Percentiles rank a stretch among this genome's conserved stretches.
phyloP scores from a whole-genome alignment of 2,113 vertebrate species.

The Rousettus leschenaultii region DNA sequence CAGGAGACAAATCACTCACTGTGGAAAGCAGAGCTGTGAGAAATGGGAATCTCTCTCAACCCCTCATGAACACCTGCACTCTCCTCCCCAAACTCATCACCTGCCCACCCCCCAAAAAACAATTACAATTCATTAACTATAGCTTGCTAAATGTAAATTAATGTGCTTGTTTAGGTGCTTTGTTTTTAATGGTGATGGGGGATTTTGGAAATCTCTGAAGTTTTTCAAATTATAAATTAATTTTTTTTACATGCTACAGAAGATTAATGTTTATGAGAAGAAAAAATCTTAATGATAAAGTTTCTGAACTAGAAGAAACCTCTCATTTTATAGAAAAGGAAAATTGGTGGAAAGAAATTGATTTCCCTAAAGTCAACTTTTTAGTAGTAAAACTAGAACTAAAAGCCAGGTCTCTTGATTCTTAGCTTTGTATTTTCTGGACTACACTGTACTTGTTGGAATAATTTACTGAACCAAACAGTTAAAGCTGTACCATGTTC shows the following conservation, averaged over 20 bases:
- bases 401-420: neutral
- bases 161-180: neutral
- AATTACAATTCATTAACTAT: neutral
- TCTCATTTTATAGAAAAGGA: neutral
- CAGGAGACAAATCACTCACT: neutral
- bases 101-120: neutral
- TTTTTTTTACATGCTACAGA: neutral
- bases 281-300: neutral
- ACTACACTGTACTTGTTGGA: neutral
- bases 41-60: neutral
- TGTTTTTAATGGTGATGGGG: neutral
- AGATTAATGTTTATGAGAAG: neutral
- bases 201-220: neutral
- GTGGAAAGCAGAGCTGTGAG: neutral
- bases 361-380: neutral
- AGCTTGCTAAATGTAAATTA: neutral
- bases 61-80: neutral
- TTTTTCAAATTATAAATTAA: neutral
- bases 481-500: neutral
- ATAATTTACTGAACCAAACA: neutral
- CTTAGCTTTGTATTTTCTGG: neutral
- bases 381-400: neutral
- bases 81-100: neutral
- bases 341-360: neutral
- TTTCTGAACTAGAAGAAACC: neutral